Evolutionary conservation across 1,140 invertebrate species (phyloP).

Genomic region (Drosophila oshimai): DNA sequence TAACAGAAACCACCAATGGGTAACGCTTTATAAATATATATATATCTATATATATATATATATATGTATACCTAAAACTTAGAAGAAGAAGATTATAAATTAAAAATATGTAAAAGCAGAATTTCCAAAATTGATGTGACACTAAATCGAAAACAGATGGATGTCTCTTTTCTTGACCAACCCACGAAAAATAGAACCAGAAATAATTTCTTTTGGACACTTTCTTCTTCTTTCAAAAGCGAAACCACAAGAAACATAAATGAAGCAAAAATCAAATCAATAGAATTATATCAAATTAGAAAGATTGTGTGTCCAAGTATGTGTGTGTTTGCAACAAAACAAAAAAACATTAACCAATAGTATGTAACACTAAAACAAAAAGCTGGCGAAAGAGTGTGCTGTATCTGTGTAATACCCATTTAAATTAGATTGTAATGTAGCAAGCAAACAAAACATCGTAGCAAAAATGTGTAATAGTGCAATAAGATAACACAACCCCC

Average conservation of each 20-base stretch:
- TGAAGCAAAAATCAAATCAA: constrained; percentile 27
- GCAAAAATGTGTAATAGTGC: constrained; percentile 37
- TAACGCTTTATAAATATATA: constrained; percentile 70
- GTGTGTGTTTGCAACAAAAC: constrained; percentile 8
- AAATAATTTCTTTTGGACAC: constrained; percentile 12
- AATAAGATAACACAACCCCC: constrained; percentile 23
- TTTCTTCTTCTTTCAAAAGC: constrained; percentile 5
- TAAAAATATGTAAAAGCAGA: constrained; percentile 24
- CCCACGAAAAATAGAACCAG: constrained; percentile 2
- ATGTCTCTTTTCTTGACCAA: constrained; percentile 16
- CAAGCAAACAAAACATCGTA: constrained; percentile 15
- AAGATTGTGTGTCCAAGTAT: constrained; percentile 4
- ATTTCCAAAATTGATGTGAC: constrained; percentile 32
- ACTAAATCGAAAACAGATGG: constrained; percentile 9
- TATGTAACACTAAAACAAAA: constrained; percentile 11
- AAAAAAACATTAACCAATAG: constrained; percentile 15
- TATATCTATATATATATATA: constrained; percentile 19
- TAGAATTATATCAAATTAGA: constrained; percentile 15
- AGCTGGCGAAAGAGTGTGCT: constrained; percentile 11
- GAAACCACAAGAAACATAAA: constrained; percentile 1
- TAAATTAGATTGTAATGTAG: constrained; percentile 23
- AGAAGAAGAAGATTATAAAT: constrained; percentile 11
- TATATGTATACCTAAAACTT: constrained; percentile 6
- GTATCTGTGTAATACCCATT: constrained; percentile 28
- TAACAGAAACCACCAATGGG: constrained; percentile 78